Base-by-base conservation (phyloP, 2,888 invertebrate genomes). In the Agapetus fuscipes region DNA sequence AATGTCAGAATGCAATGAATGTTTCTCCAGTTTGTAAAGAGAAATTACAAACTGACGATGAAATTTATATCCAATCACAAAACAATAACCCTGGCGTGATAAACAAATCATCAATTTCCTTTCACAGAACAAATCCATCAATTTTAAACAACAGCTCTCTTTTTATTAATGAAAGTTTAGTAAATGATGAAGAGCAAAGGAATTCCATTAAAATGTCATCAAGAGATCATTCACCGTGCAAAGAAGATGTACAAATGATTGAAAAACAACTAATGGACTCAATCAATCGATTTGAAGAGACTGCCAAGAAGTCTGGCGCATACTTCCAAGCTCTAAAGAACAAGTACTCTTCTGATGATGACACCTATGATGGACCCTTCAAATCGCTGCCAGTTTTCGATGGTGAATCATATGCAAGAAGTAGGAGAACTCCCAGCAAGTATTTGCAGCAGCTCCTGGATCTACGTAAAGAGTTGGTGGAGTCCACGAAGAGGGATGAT, bases 361-460 rank as follows among this genome's bases (percentile, higher is more conserved):
- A n/a, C n/a, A n/a, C n/a, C n/a, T n/a, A n/a, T n/a, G n/a, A n/a
- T 35, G 17, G 34, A 7, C 30, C 27, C n/a, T 29, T 31, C 3
- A 7, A 28, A 28, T 31, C 38, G 3, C 12, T 30, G 9, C 37
- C 37, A 2, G 27, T 14, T 28, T 34, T 29, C 3, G 28, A 32
- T 9, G 29, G 14, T 12, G 36, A 16, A 11, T n/a, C 45, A 4
- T 43, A 43, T 30, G 35, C 41, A 2, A 20, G 41, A 17, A 31
- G 30, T 6, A 44, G 35, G 28, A 31, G 40, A 39, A 62, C 58
- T 50, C 77, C 77, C 1, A 75, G 71, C 37, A 68, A 71, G 43
- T 76, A 74, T 58, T 55, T 77, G 40, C 68, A 66, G 49, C 72
- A 76, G 54, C 61, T 78, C 45, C 70, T 75, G 9, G 60, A 65